These are phyloP conservation scores for Bryconaethiops microstoma DNA, from an alignment of 2,797 vertebrate species.

Conservation along the genomic window DNA sequence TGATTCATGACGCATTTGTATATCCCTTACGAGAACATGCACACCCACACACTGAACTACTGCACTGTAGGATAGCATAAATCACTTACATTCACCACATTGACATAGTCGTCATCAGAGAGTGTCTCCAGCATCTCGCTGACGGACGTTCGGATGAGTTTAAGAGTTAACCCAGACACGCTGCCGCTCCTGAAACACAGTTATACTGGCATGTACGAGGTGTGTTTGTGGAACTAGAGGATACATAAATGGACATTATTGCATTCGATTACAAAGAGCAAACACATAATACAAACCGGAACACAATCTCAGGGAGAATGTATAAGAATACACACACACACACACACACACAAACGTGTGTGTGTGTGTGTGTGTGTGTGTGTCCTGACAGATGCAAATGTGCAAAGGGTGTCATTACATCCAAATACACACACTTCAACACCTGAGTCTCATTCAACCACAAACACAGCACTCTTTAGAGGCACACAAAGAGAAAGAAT, in stretches of 20 bases:
- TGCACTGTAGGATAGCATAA: neutral
- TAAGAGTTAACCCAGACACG: constrained; percentile 93
- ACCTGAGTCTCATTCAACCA: constrained; percentile 27
- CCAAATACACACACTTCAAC: constrained; percentile 8
- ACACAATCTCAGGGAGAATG: too few relatives aligned
- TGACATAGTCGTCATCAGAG: constrained; percentile 95
- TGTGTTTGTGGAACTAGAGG: too few relatives aligned
- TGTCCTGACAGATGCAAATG: neutral
- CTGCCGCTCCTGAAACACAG: constrained; percentile 99
- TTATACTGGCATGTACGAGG: constrained; percentile 69
- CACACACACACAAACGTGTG: too few relatives aligned
- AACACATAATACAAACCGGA: too few relatives aligned
- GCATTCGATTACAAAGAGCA: too few relatives aligned
- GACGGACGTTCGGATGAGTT: constrained; percentile 90
- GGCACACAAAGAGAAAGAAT: neutral
- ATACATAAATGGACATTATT: too few relatives aligned
- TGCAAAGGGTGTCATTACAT: neutral
- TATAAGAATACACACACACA: too few relatives aligned
- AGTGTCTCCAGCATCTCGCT: constrained; percentile 94
- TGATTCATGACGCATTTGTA: too few relatives aligned
- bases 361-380: too few relatives aligned
- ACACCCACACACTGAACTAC: constrained; percentile 25
- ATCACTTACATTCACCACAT: constrained; percentile 95
- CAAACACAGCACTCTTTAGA: neutral
- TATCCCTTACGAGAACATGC: neutral